These are phyloP conservation scores for Murina feae DNA, from an alignment of 2,113 vertebrate species.

Conservation along the genomic window DNA sequence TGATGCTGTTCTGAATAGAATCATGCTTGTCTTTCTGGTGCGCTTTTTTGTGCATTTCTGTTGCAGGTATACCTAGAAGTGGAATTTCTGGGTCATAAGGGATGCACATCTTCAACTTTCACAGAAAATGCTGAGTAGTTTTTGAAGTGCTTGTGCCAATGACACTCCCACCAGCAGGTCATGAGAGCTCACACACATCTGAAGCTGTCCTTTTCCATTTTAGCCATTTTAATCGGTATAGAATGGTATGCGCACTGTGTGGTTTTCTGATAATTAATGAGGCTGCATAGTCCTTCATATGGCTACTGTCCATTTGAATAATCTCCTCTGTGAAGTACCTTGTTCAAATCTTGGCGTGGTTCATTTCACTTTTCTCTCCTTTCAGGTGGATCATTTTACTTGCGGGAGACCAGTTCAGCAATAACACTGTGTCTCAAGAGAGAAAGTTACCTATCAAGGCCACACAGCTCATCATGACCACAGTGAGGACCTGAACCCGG, in stretches of 20 bases:
- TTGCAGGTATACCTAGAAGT: neutral
- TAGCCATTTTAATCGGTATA: neutral
- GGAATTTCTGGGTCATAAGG: neutral
- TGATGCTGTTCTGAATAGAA: neutral
- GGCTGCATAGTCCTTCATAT: neutral
- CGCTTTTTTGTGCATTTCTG: neutral
- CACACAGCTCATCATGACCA: neutral
- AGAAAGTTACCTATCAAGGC: neutral
- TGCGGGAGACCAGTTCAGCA: neutral
- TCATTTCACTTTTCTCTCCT: neutral
- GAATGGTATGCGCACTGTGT: neutral
- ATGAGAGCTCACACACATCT: neutral
- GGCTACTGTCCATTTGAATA: neutral
- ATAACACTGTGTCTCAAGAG: neutral
- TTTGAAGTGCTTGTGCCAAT: neutral
- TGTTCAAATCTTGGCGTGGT: neutral
- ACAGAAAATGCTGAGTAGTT: neutral
- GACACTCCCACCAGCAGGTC: neutral
- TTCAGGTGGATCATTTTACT: neutral
- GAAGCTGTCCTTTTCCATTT: neutral
- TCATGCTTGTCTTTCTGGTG: neutral
- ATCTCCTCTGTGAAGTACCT: neutral
- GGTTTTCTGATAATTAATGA: neutral
- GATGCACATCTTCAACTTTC: neutral
- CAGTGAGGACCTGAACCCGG: neutral